Percentiles rank a stretch among this genome's conserved stretches.
phyloP scores from a whole-genome alignment of 2,888 invertebrate species.

The Aphidius colemani region DNA sequence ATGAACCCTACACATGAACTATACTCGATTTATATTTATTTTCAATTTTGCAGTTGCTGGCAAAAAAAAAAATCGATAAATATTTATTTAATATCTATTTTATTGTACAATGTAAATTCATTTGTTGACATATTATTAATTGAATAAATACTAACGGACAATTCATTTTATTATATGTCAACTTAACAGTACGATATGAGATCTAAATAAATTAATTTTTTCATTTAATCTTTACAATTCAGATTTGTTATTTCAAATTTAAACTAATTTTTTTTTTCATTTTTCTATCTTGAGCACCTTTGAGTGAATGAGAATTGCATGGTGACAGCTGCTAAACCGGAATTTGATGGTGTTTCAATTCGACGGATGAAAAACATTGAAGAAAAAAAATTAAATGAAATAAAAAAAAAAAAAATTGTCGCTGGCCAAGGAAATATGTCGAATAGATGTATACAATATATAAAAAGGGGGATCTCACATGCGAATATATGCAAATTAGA shows the following conservation, averaged over 20 bases:
- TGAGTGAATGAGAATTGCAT: neutral
- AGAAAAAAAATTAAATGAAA: slow-evolving; percentile 7
- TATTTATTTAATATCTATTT: too few relatives aligned
- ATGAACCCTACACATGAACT: too few relatives aligned
- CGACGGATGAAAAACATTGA: slow-evolving; percentile 14
- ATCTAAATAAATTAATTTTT: too few relatives aligned
- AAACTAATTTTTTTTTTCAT: neutral
- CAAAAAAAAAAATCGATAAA: too few relatives aligned
- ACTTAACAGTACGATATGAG: too few relatives aligned
- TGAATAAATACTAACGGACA: too few relatives aligned
- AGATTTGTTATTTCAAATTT: neutral
- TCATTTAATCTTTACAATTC: neutral
- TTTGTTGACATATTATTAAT: too few relatives aligned
- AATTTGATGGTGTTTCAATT: neutral
- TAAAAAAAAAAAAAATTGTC: slow-evolving; percentile 17
- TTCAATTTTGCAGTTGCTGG: too few relatives aligned
- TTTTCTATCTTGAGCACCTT: neutral
- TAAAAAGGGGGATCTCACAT: slow-evolving; percentile 9
- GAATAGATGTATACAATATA: slow-evolving; percentile 31
- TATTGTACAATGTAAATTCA: too few relatives aligned
- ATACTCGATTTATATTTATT: too few relatives aligned
- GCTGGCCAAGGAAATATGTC: slow-evolving; percentile 27
- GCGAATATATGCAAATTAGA: slow-evolving; percentile 14
- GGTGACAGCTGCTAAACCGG: neutral
- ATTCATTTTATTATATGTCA: too few relatives aligned